phyloP scores from a whole-genome alignment of 2,888 invertebrate genomes.

The Caenorhabditis wallacei region DNA sequence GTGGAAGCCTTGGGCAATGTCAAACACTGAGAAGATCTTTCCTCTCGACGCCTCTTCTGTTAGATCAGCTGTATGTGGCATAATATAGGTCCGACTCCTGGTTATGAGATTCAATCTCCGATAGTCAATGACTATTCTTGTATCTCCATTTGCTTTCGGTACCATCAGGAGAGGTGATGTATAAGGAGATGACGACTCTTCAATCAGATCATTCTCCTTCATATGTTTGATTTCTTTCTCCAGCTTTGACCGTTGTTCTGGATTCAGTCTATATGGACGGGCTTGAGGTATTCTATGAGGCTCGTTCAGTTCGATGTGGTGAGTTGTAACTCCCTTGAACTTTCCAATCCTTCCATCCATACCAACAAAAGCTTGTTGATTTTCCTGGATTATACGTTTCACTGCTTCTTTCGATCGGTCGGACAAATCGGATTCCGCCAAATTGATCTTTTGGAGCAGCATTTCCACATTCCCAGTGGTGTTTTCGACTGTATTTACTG shows the following conservation, averaged over 20 bases:
- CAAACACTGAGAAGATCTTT: constrained; percentile 54
- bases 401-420: neutral
- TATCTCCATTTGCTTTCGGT: constrained; percentile 28
- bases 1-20: constrained; percentile 60
- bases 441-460: neutral
- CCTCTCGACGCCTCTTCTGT: constrained; percentile 22
- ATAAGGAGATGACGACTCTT: constrained; percentile 41
- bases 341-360: constrained; percentile 49
- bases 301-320: constrained; percentile 30
- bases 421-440: neutral
- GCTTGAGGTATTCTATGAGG: constrained; percentile 18
- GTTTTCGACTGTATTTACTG: too few species aligned
- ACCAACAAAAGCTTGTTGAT: constrained; percentile 30
- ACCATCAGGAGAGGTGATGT: constrained; percentile 36
- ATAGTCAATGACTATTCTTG: constrained; percentile 36
- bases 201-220: constrained; percentile 41
- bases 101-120: constrained; percentile 33
- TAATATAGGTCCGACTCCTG: constrained; percentile 23
- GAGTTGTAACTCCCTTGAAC: constrained; percentile 46
- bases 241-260: constrained; percentile 30
- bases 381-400: neutral
- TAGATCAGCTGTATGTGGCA: constrained; percentile 32
- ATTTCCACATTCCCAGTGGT: neutral
- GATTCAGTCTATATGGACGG: constrained; percentile 16
- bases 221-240: constrained; percentile 46